These are phyloP conservation scores for Meteorus cinctellus DNA, from an alignment of 2,888 invertebrate species.

Conservation along the genomic window DNA sequence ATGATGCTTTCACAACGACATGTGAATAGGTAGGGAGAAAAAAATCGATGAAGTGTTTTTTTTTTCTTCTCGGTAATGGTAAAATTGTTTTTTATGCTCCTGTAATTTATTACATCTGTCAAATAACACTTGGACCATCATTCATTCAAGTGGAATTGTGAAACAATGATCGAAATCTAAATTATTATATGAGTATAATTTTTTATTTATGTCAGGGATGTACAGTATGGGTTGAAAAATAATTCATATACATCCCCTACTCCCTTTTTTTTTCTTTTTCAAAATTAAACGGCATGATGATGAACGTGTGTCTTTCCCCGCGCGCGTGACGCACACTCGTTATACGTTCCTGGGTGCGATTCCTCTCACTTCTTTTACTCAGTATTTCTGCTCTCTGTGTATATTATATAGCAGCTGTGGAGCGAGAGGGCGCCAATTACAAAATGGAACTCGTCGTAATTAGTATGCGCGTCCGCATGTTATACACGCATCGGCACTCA, in stretches of 20 bases:
- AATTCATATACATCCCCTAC: background rate
- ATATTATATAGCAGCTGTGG: constrained; percentile 36
- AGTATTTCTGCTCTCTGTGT: background rate
- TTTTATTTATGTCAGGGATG: background rate
- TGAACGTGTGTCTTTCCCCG: constrained; percentile 41
- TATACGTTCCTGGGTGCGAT: constrained; percentile 20
- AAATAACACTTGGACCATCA: background rate
- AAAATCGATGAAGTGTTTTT: constrained; percentile 13
- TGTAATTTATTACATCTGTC: constrained; percentile 10
- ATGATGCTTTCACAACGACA: constrained; percentile 50
- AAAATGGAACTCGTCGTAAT: constrained; percentile 69
- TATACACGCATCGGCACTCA: constrained; percentile 66
- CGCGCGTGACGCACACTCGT: constrained; percentile 31
- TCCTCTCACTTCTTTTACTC: constrained; percentile 40
- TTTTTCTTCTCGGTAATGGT: background rate
- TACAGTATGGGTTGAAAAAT: too few species aligned
- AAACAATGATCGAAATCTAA: too few species aligned
- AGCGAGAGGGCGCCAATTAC: constrained; percentile 49
- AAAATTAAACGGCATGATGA: constrained; percentile 53
- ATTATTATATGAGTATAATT: too few species aligned
- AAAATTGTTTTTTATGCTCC: background rate
- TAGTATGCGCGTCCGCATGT: constrained; percentile 72
- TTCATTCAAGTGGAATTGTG: background rate
- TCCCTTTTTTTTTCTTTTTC: constrained; percentile 23
- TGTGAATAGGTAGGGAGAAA: constrained; percentile 41